These are phyloP conservation scores for Zaprionus obscuricornis DNA, from an alignment of 2,888 invertebrate genomes.

Conservation along the genomic window DNA sequence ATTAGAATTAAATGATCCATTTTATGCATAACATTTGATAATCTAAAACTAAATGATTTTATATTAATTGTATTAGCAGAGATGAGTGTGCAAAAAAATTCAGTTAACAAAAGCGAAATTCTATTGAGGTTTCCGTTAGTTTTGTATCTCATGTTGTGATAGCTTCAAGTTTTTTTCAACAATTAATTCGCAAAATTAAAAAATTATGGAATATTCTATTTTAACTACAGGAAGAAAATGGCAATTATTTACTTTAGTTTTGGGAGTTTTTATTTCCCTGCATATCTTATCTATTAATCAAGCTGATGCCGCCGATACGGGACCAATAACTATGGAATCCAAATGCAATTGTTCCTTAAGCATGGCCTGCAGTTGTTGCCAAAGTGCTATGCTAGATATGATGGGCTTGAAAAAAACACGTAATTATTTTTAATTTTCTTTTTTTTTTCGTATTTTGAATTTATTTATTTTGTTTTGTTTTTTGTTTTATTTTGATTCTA, in stretches of 20 bases:
- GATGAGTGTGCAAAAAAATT: background rate
- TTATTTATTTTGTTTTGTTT: background rate
- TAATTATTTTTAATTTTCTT: conserved; percentile 29
- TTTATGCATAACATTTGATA: conserved; percentile 33
- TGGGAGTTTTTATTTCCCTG: conserved; percentile 2
- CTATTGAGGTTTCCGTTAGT: conserved; percentile 9
- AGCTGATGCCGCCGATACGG: background rate
- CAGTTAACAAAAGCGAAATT: conserved; percentile 18
- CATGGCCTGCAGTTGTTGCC: conserved; percentile 58
- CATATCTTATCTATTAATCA: background rate
- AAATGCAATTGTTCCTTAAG: conserved; percentile 44
- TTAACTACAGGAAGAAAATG: background rate
- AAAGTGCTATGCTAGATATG: conserved; percentile 31
- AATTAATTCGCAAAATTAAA: background rate
- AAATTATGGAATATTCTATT: background rate
- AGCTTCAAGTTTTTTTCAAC: background rate
- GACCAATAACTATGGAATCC: conserved; percentile 4
- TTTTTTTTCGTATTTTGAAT: background rate
- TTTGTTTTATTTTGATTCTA: conserved; percentile 4
- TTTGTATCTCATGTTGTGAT: background rate
- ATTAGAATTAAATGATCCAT: conserved; percentile 41
- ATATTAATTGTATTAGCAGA: background rate
- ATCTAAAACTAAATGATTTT: background rate
- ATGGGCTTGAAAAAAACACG: conserved; percentile 41
- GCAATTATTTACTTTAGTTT: conserved; percentile 1